These are phyloP conservation scores for Limenitis arthemis DNA, from an alignment of 2,888 invertebrate genomes.

Conservation along the genomic window DNA sequence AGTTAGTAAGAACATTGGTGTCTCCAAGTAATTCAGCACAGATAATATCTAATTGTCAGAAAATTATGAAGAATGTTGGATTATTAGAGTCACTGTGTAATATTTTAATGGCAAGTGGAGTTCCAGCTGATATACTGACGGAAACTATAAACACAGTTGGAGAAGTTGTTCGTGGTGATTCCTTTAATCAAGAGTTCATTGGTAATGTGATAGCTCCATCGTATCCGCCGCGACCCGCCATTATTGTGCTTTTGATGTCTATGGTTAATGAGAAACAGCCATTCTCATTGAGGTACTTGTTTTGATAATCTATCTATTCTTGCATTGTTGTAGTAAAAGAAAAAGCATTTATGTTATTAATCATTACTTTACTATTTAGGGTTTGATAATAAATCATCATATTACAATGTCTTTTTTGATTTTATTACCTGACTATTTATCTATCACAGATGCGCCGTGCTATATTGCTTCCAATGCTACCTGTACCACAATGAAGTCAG, in stretches of 20 bases:
- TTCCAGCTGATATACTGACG: conserved; percentile 95
- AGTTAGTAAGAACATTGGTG: conserved; percentile 91
- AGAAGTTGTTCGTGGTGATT: conserved; percentile 93
- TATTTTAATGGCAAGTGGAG: conserved; percentile 95
- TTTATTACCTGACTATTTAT: not conserved
- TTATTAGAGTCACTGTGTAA: conserved; percentile 77
- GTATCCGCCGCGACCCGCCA: conserved; percentile 92
- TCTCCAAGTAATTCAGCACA: conserved; percentile 94
- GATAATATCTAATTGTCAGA: conserved; percentile 87
- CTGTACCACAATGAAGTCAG: conserved; percentile 93
- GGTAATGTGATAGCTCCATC: conserved; percentile 93
- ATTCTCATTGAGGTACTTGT: conserved; percentile 71
- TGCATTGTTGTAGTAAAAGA: not conserved
- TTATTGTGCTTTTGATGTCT: conserved; percentile 95
- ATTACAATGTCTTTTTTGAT: not conserved
- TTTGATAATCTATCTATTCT: not conserved
- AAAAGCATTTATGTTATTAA: too few species aligned
- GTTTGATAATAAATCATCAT: too few species aligned
- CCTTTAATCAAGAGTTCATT: conserved; percentile 92
- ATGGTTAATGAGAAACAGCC: conserved; percentile 99
- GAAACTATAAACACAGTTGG: conserved; percentile 97
- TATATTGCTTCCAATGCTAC: conserved; percentile 98
- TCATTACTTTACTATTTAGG: too few species aligned
- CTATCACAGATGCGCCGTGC: conserved; percentile 85
- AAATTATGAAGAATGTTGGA: conserved; percentile 88